Conservation (phyloP, 2,797 vertebrate genomes). For the Neomorphus geoffroyi region DNA sequence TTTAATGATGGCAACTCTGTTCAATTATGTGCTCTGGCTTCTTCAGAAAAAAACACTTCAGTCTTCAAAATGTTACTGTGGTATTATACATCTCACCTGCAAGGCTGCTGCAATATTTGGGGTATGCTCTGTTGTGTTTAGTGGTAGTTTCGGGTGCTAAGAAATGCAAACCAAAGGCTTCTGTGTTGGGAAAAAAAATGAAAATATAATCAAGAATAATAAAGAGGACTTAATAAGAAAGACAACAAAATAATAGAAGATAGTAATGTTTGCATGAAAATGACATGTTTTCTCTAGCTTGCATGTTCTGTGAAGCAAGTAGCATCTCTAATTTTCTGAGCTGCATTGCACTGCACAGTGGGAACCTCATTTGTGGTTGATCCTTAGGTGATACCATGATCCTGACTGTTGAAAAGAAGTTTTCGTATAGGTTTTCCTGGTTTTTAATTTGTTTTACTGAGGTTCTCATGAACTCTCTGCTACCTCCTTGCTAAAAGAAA, state of each 20-base stretch:
- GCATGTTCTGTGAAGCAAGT: neutral
- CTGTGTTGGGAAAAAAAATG: neutral
- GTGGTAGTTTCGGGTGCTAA: neutral
- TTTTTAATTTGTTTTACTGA: neutral
- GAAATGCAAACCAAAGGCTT: neutral
- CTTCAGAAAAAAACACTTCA: neutral
- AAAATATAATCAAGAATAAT: neutral
- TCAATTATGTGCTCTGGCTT: constrained; percentile 1
- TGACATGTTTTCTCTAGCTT: neutral
- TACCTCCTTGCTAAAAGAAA: neutral
- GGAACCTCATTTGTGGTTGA: neutral
- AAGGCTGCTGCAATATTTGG: neutral
- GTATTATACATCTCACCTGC: neutral
- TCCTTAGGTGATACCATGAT: neutral
- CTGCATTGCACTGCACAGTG: neutral
- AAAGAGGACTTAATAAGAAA: neutral
- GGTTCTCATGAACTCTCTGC: neutral
- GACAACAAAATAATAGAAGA: neutral
- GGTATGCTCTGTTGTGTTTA: neutral
- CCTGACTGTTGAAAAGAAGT: neutral
- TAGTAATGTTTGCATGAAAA: neutral
- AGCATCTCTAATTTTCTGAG: neutral
- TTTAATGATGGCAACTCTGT: constrained; percentile 36
- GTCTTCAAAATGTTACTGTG: neutral
- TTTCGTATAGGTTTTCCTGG: neutral